phyloP scores from a whole-genome alignment of 2,888 invertebrate genomes.

The Zaprionus bogoriensis region DNA sequence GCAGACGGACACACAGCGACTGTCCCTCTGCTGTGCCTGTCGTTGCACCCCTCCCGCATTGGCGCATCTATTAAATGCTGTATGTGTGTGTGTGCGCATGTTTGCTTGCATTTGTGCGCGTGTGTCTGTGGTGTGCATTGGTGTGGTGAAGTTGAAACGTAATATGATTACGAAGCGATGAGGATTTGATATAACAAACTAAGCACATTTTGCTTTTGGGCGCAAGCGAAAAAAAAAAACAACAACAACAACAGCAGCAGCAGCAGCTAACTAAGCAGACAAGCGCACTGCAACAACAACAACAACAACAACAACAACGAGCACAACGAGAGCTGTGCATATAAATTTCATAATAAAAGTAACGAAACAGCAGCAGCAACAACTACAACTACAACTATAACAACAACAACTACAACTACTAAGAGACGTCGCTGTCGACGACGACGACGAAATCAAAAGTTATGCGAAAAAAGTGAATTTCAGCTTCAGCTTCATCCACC shows the following conservation, averaged over 20 bases:
- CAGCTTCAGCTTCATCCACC: conserved; percentile 52
- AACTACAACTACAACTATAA: neutral
- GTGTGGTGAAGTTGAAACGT: conserved; percentile 44
- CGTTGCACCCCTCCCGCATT: neutral
- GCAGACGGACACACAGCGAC: neutral
- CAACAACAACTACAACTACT: conserved; percentile 1
- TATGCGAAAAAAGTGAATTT: conserved; percentile 68
- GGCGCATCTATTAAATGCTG: conserved; percentile 10
- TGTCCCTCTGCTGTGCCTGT: too few relatives aligned
- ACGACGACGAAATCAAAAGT: conserved; percentile 62
- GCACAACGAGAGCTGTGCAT: conserved; percentile 29
- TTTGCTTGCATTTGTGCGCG: neutral
- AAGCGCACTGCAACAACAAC: conserved; percentile 10
- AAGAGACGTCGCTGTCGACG: conserved; percentile 13
- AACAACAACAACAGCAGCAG: conserved; percentile 12
- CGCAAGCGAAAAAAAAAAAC: conserved; percentile 29
- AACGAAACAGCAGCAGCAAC: conserved; percentile 36
- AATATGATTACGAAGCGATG: conserved; percentile 58
- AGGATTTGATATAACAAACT: conserved; percentile 68
- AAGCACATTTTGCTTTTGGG: conserved; percentile 65
- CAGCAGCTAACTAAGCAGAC: conserved; percentile 28
- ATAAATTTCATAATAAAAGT: conserved; percentile 65
- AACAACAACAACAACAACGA: conserved; percentile 27
- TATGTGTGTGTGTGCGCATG: conserved; percentile 7
- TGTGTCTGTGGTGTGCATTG: conserved; percentile 15